Conservation (phyloP, 92 coral and sea anemone species). For the Desmophyllum pertusum region DNA sequence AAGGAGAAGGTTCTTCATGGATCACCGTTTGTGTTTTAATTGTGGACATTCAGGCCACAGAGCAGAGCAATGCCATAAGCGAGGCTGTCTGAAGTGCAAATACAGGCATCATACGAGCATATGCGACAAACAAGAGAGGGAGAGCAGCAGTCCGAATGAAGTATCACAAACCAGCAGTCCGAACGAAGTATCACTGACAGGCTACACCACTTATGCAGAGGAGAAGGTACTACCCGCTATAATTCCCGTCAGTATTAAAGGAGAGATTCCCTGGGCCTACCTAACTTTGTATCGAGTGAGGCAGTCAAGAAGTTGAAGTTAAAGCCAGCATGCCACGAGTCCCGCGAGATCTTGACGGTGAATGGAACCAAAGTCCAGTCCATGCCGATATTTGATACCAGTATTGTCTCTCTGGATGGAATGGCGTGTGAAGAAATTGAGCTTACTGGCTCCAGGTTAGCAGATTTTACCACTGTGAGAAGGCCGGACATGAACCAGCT, state of each 20-base stretch:
- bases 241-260: background rate
- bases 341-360: conserved; percentile 39
- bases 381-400: conserved; percentile 43
- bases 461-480: conserved; percentile 47
- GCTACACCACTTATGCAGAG: conserved; percentile 28
- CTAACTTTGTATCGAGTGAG: conserved; percentile 48
- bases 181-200: conserved; percentile 8
- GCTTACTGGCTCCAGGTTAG: conserved; percentile 26
- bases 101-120: no score
- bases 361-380: conserved; percentile 55
- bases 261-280: conserved; percentile 21
- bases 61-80: conserved; percentile 50
- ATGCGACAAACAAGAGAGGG: no score
- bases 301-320: conserved; percentile 24
- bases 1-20: conserved; percentile 38
- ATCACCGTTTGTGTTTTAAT: conserved; percentile 63
- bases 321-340: conserved; percentile 24
- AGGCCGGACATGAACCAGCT: conserved; percentile 55
- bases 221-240: background rate
- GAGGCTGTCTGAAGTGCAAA: conserved; percentile 58
- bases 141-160: background rate
- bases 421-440: conserved; percentile 24
- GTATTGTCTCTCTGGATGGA: conserved; percentile 38
- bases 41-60: conserved; percentile 60
- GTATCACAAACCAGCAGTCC: background rate